Evolutionary conservation across 2,888 invertebrate species (phyloP).

Genomic region (Osmoderma eremita): DNA sequence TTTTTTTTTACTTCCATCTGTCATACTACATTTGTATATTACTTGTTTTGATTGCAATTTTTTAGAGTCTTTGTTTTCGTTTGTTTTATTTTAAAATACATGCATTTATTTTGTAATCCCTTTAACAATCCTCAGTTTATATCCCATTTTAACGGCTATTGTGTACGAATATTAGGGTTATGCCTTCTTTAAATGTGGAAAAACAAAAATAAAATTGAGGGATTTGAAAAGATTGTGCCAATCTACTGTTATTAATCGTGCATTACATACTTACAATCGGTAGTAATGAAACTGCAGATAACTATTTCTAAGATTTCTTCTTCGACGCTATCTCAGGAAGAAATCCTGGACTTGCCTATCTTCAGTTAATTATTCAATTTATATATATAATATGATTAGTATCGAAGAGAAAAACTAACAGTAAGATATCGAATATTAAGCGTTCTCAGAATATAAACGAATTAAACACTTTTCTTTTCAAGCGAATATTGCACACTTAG

Average conservation of each 20-base stretch:
- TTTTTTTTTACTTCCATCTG: neutral
- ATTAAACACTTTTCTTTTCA: neutral
- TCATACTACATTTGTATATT: constrained; percentile 16
- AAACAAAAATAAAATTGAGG: constrained; percentile 17
- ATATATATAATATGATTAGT: constrained; percentile 9
- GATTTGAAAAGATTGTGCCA: constrained; percentile 35
- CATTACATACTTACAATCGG: constrained; percentile 5
- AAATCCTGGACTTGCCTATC: constrained; percentile 1
- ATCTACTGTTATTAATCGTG: constrained; percentile 28
- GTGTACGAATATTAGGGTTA: constrained; percentile 25
- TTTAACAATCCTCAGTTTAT: constrained; percentile 10
- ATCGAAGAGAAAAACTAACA: constrained; percentile 4
- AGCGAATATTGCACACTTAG: constrained; percentile 31
- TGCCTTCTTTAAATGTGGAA: constrained; percentile 21
- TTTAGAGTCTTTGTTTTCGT: neutral
- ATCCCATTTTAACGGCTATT: constrained; percentile 17
- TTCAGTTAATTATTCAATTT: constrained; percentile 9
- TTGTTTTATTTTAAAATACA: constrained; percentile 11
- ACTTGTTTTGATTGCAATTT: constrained; percentile 8
- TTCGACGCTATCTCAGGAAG: neutral
- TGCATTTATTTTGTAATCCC: constrained; percentile 11
- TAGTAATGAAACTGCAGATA: neutral
- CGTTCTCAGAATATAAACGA: constrained; percentile 18
- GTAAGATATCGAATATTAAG: constrained; percentile 7
- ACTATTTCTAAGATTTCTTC: neutral